phyloP scores from a whole-genome alignment of 1,140 invertebrate species.

The Anoplophora glabripennis region DNA sequence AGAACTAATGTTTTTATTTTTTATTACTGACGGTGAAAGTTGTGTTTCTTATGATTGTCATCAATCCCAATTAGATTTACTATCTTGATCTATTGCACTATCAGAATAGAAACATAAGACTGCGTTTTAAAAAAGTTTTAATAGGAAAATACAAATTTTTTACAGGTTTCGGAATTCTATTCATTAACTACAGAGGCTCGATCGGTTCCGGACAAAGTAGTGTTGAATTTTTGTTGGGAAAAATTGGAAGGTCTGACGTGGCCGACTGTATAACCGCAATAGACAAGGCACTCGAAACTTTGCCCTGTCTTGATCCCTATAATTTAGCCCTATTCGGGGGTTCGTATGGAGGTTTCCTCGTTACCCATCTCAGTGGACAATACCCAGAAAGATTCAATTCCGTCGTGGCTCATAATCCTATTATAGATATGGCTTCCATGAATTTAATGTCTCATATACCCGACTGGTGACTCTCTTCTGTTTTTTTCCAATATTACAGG shows the following conservation, averaged over 20 bases:
- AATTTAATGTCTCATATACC: conserved; percentile 74
- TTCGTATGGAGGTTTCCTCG: conserved; percentile 90
- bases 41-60: too few species aligned
- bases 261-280: conserved; percentile 71
- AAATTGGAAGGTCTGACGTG: conserved; percentile 77
- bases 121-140: too few species aligned
- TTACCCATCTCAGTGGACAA: conserved; percentile 79
- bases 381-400: conserved; percentile 73
- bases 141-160: too few species aligned
- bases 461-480: conserved; percentile 69
- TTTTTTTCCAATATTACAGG: neutral
- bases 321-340: conserved; percentile 67
- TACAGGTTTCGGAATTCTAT: conserved; percentile 69
- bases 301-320: conserved; percentile 55
- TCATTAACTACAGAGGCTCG: conserved; percentile 88
- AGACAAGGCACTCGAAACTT: conserved; percentile 54
- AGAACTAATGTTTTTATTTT: too few species aligned
- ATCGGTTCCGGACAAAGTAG: conserved; percentile 74
- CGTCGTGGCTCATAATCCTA: conserved; percentile 75
- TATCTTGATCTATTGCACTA: too few species aligned
- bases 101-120: too few species aligned
- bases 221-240: conserved; percentile 70
- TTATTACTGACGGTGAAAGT: too few species aligned
- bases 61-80: too few species aligned
- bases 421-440: conserved; percentile 70